Percentiles rank a stretch among this genome's conserved stretches.
phyloP scores from a whole-genome alignment of 2,888 invertebrate genomes.

The Pantelozetes paolii region DNA sequence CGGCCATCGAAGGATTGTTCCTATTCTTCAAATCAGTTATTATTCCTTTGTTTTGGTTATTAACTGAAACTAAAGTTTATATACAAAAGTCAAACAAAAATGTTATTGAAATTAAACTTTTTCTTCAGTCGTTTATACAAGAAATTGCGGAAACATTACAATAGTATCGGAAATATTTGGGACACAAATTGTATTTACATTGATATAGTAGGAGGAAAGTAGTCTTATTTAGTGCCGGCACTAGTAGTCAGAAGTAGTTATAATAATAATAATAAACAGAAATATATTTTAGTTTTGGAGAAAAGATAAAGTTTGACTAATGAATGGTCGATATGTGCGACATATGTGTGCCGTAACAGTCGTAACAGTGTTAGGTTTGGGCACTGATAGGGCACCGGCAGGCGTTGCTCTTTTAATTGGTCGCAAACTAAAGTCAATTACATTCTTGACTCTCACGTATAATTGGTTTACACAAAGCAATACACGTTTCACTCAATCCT shows the following conservation, averaged over 20 bases:
- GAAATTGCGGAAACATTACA: too few species aligned
- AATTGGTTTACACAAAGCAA: conserved; percentile 31
- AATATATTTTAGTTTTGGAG: conserved; percentile 15
- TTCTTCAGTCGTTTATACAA: too few species aligned
- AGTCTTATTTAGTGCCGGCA: too few species aligned
- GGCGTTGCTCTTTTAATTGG: conserved; percentile 22
- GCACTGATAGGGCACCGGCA: background rate
- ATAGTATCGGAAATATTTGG: too few species aligned
- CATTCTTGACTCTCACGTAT: background rate
- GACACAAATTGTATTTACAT: too few species aligned
- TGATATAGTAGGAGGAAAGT: too few species aligned
- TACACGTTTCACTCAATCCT: background rate
- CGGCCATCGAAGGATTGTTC: too few species aligned
- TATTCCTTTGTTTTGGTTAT: background rate
- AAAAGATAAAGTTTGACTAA: background rate
- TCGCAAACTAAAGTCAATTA: conserved; percentile 15
- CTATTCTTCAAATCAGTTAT: background rate
- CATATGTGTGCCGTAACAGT: background rate
- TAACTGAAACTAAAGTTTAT: background rate
- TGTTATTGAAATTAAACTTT: too few species aligned
- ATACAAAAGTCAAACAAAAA: too few species aligned
- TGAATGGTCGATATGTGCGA: conserved; percentile 10
- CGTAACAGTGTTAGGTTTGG: background rate
- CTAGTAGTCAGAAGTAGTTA: background rate
- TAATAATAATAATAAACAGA: conserved; percentile 6